Conservation (phyloP, 2,888 invertebrate genomes). For the Andrena bicolor region DNA sequence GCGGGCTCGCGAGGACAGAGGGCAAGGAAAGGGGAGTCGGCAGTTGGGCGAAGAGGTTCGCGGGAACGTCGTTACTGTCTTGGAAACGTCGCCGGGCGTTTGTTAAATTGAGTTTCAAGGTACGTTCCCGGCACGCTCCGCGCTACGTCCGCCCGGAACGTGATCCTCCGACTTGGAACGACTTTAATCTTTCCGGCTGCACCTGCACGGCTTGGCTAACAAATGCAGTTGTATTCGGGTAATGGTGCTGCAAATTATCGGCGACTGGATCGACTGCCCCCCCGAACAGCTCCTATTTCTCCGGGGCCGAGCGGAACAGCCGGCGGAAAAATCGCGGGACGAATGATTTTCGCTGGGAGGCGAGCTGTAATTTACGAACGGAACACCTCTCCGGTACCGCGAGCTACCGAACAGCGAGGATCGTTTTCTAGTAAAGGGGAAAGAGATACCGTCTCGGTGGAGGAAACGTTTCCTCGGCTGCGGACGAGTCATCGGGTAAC, state of each 20-base stretch:
- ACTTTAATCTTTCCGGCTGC: constrained; percentile 47
- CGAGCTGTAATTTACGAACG: not conserved
- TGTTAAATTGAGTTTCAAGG: constrained; percentile 65
- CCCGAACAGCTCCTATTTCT: not conserved
- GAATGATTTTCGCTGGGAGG: not conserved
- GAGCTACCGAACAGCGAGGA: not conserved
- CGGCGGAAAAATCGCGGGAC: not conserved
- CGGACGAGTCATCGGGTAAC: constrained; percentile 34
- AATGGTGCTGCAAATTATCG: constrained; percentile 41
- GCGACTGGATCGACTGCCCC: constrained; percentile 11
- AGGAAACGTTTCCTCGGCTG: constrained; percentile 25
- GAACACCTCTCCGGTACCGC: not conserved
- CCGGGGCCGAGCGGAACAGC: not conserved
- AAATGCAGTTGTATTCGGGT: constrained; percentile 35
- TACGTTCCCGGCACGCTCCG: constrained; percentile 24
- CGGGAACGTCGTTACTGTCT: constrained; percentile 57
- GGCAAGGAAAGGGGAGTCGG: not conserved
- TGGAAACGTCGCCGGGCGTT: constrained; percentile 58
- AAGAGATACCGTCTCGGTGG: constrained; percentile 21
- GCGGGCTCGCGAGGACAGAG: constrained; percentile 14
- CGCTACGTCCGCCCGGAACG: constrained; percentile 40
- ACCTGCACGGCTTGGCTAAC: constrained; percentile 37
- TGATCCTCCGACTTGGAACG: constrained; percentile 48
- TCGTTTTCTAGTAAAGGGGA: constrained; percentile 1
- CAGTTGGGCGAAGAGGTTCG: constrained; percentile 46